Evolutionary conservation across 1,140 invertebrate genomes (phyloP).

Genomic region (Lysiphlebus fabarum): DNA sequence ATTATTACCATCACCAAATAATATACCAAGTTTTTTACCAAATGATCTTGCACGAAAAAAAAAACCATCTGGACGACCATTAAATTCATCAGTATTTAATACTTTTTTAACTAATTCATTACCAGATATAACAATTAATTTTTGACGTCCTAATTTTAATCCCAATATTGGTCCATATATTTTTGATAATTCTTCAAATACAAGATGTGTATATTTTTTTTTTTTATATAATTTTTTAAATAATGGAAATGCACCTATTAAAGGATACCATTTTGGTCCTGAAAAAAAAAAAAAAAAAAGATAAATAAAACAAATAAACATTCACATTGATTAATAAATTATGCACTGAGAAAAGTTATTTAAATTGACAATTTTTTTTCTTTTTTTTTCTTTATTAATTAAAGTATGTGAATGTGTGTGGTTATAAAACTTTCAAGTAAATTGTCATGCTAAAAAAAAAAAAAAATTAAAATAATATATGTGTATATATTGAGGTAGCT

Average conservation of each 20-base stretch:
- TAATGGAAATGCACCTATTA: constrained; percentile 46
- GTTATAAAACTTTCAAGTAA: no score
- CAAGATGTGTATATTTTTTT: constrained; percentile 43
- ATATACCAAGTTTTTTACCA: constrained; percentile 63
- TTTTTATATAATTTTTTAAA: constrained; percentile 37
- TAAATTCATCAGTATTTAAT: constrained; percentile 62
- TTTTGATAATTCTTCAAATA: constrained; percentile 38
- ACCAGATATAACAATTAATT: constrained; percentile 63
- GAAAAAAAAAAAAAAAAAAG: constrained; percentile 2
- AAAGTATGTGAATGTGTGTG: no score
- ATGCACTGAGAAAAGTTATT: constrained; percentile 1
- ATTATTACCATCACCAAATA: constrained; percentile 62
- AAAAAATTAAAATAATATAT: no score
- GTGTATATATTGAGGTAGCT: no score
- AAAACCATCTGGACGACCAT: constrained; percentile 68
- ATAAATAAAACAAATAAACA: no score
- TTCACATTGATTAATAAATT: not conserved
- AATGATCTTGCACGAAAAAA: constrained; percentile 64
- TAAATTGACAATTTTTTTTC: constrained; percentile 8
- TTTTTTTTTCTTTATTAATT: constrained; percentile 2
- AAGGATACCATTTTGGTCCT: constrained; percentile 55
- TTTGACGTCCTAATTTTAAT: constrained; percentile 58
- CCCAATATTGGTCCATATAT: constrained; percentile 53
- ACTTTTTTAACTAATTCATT: constrained; percentile 62
- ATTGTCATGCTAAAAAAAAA: no score